phyloP scores from a whole-genome alignment of 2,797 vertebrate species.

The Botia kubotai region DNA sequence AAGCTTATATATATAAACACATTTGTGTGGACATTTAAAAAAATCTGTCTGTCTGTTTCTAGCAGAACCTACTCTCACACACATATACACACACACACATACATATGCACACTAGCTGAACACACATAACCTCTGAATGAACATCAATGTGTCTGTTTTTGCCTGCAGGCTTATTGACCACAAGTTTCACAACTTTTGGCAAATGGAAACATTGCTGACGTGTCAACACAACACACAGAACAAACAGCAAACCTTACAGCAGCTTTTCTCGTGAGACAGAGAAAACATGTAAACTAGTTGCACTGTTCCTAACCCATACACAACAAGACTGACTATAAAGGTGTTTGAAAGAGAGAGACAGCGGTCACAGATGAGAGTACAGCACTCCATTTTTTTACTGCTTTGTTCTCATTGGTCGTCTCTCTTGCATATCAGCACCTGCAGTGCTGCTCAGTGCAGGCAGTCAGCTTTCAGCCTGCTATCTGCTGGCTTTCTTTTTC shows the following conservation, averaged over 20 bases:
- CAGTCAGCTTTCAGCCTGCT: slow-evolving; percentile 31
- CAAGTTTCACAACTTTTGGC: slow-evolving; percentile 1
- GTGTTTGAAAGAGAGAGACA: neutral
- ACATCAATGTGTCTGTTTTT: neutral
- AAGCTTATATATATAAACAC: no score
- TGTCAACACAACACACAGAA: slow-evolving; percentile 45
- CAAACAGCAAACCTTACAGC: slow-evolving; percentile 38
- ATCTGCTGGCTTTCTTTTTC: slow-evolving; percentile 38
- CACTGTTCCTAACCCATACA: slow-evolving; percentile 21
- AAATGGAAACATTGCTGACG: slow-evolving; percentile 29
- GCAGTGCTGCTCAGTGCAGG: slow-evolving; percentile 38
- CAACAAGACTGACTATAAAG: slow-evolving; percentile 18
- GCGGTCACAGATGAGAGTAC: slow-evolving; percentile 23
- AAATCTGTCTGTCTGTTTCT: neutral
- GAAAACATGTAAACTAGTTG: slow-evolving; percentile 5
- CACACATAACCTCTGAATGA: neutral
- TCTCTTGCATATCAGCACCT: slow-evolving; percentile 47
- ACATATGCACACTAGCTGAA: neutral
- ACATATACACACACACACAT: neutral
- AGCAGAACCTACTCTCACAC: neutral
- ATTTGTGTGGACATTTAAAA: neutral
- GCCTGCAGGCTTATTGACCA: slow-evolving; percentile 8
- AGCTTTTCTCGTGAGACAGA: slow-evolving; percentile 20
- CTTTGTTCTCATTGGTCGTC: slow-evolving; percentile 19
- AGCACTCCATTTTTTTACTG: slow-evolving; percentile 25